Evolutionary conservation across 2,113 vertebrate genomes (phyloP), one percentile per base, ranked within the genome.

Genomic region (Haemorhous mexicanus): DNA sequence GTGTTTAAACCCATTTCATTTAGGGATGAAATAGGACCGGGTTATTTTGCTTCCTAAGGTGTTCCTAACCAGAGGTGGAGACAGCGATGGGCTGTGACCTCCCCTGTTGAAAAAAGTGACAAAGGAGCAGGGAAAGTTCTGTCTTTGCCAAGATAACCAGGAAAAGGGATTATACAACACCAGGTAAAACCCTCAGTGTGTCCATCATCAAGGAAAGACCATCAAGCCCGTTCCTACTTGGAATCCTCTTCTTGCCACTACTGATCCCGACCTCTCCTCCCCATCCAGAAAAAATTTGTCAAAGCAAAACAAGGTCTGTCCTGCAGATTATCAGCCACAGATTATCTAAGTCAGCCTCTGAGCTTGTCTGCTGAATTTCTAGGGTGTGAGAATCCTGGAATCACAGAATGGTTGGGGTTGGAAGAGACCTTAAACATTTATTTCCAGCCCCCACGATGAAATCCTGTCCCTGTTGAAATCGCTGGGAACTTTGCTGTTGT

Each of bases 271-370:
- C 44, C 77, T 73, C 63, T 84, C 43, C 58, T 74, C 46, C 79
- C 39, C 37, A 59, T 33, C 80, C 39, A 72, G 84, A 77, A 90
- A 64, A 94, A 81, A 72, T 30, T 75, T 72, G 33, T 61, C n/a
- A 12, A 5, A 47, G 44, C 61, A 67, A 81, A 94, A 84, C 53
- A 30, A 61, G 33, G n/a, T 27, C 56, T 84, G 27, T 53, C 82
- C 89, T 63, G 49, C 67, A 94, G 55, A 30, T 85, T 62, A 73
- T 67, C 53, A 89, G 20, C 58, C 79, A 80, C n/a, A 83, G 82
- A 74, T 76, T 20, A 67, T 24, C n/a, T 4, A 80, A 76, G 50
- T 69, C n/a, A 59, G 52, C 35, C 56, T 93, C 92, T 73, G 79
- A 86, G 41, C 44, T 86, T 73, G 22, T 61, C 84, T 63, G 70